Conservation (phyloP, 2,888 invertebrate species). For the Drosophila kokeensis region DNA sequence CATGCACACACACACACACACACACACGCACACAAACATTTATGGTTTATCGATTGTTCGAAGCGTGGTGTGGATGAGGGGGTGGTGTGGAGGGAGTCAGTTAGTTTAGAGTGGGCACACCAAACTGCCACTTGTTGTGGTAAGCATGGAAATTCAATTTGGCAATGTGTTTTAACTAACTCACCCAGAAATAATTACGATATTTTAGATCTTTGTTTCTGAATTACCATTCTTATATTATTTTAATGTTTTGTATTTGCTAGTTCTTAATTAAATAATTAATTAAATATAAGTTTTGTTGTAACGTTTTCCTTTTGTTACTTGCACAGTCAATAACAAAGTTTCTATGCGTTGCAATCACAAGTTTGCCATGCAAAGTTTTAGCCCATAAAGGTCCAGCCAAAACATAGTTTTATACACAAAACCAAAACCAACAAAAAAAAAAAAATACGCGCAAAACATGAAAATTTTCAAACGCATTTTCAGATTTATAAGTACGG, state of each 20-base stretch:
- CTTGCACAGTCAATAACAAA: not conserved
- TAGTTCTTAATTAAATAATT: not conserved
- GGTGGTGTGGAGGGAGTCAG: not conserved
- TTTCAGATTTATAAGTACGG: conserved; percentile 40
- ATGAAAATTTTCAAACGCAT: conserved; percentile 19
- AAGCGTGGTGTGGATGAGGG: not conserved
- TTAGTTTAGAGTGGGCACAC: not conserved
- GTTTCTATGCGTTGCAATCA: not conserved
- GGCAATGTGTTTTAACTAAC: not conserved
- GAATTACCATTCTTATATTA: not conserved
- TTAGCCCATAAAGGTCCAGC: conserved; percentile 2
- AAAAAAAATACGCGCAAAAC: not conserved
- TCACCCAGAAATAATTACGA: not conserved
- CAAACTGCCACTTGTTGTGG: conserved; percentile 3
- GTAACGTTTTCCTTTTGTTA: not conserved
- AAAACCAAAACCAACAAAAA: not conserved
- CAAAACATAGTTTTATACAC: not conserved
- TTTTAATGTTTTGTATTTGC: not conserved
- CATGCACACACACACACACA: not conserved
- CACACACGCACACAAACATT: conserved; percentile 21
- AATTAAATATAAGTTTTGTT: not conserved
- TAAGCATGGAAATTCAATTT: not conserved
- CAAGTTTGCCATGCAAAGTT: not conserved
- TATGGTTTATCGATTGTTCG: conserved; percentile 46
- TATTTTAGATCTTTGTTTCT: not conserved